phyloP scores from a whole-genome alignment of 1,140 invertebrate species.

The Musca vetustissima region DNA sequence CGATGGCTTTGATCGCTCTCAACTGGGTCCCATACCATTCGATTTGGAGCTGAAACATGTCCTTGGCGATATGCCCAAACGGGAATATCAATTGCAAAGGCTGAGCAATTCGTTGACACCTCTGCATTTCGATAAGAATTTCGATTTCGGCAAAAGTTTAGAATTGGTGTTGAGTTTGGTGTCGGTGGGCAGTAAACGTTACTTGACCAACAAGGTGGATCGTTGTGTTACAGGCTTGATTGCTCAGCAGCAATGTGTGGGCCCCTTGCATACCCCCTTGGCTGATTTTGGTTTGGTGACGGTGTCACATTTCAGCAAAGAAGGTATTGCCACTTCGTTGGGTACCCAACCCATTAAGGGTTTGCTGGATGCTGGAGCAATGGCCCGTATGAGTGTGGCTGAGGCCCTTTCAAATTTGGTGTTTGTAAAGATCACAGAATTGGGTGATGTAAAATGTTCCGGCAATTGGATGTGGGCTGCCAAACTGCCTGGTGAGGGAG shows the following conservation, averaged over 20 bases:
- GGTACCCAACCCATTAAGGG: constrained; percentile 96
- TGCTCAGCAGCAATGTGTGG: constrained; percentile 97
- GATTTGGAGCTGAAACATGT: constrained; percentile 88
- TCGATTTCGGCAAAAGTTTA: constrained; percentile 67
- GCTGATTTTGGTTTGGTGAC: constrained; percentile 94
- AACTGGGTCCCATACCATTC: constrained; percentile 60
- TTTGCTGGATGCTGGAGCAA: constrained; percentile 75
- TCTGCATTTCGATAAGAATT: constrained; percentile 27
- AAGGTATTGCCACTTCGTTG: constrained; percentile 90
- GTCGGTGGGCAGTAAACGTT: constrained; percentile 92
- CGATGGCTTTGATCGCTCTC: constrained; percentile 37
- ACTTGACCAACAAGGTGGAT: constrained; percentile 94
- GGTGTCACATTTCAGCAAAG: constrained; percentile 70
- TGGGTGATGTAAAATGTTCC: constrained; percentile 93
- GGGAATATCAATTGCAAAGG: constrained; percentile 58
- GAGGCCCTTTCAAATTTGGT: constrained; percentile 95
- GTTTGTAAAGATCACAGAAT: constrained; percentile 81
- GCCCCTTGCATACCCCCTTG: constrained; percentile 91
- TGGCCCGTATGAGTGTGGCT: constrained; percentile 90
- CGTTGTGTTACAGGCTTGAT: constrained; percentile 94
- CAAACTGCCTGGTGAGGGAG: constrained; percentile 89
- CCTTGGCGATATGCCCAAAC: constrained; percentile 70
- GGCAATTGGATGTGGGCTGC: constrained; percentile 99
- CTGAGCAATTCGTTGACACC: constrained; percentile 42
- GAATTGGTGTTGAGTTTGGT: constrained; percentile 84